Evolutionary conservation across 2,888 invertebrate species (phyloP), one percentile per base, ranked within the genome.

Genomic region (Zaprionus bogoriensis): DNA sequence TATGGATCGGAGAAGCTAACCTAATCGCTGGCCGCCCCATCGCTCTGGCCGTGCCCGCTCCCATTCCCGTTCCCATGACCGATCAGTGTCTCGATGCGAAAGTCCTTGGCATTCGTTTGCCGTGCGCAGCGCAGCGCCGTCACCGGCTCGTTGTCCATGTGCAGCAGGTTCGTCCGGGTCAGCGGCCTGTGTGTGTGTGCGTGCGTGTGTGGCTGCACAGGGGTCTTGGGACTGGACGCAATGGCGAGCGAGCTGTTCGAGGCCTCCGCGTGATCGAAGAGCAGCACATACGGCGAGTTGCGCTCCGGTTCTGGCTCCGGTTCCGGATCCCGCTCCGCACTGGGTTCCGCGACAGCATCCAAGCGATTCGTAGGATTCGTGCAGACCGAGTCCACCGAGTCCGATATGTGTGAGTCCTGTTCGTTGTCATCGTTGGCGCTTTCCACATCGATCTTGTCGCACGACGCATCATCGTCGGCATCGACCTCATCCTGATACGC

Each of bases 1-100:
- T 23, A 36, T 23, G 20, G 12, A 32, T 45, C 25, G 14, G 27
- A 27, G 2, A 27, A 47, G n/a, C 10, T 27, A 44, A 9, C 39
- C 53, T 86, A 84, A 70, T 88, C 87, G 64, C 83, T 87, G 58
- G 81, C 62, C 51, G 89, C 89, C 3, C 89, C 81, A 38, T 84
- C 85, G 28, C 66, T 71, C 30, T 77, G 69, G 23, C 57, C 64
- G 47, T 81, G 82, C 19, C 60, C 63, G 44, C 77, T 27, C 14
- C 59, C 62, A 46, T 80, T 81, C 22, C 59, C 64, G 46, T 81
- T 82, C 25, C 60, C 64, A 46, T 81, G 85, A 1, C 91, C 91
- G 60, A 91, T 91, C 57, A 91, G 70, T 3, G 91, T 90, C 71
- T 91, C 91, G 69, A 91, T 91, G 63, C 91, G 91, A 68, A 91